A percentile compares a stretch with the other conserved stretches of the same genome.
Evolutionary conservation across 2,888 invertebrate genomes (phyloP).

Genomic region (Hyposoter dolosus): DNA sequence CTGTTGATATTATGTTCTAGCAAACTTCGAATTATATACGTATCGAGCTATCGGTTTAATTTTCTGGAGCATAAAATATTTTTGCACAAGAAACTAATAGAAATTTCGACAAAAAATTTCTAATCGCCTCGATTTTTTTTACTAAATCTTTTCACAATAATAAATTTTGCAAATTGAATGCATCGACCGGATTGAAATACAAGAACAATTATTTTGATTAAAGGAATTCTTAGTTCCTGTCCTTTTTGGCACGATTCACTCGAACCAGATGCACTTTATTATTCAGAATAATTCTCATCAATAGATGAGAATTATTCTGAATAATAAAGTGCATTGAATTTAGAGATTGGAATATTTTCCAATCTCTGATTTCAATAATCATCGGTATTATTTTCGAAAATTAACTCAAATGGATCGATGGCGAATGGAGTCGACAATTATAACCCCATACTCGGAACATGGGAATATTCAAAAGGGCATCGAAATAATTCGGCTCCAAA

Average conservation of each 20-base stretch:
- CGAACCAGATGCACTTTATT: background rate
- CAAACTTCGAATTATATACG: background rate
- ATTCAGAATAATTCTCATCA: background rate
- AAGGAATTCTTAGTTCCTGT: background rate
- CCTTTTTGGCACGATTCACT: background rate
- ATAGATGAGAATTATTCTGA: background rate
- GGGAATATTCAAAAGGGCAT: slow-evolving; percentile 38
- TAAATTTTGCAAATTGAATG: background rate
- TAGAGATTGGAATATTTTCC: too few species aligned
- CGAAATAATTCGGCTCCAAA: slow-evolving; percentile 45
- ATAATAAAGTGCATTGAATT: background rate
- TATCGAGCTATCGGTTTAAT: background rate
- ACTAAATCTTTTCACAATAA: background rate
- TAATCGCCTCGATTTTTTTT: background rate
- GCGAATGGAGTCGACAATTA: background rate
- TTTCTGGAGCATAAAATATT: background rate
- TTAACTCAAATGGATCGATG: background rate
- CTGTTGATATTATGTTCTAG: background rate
- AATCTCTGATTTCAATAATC: background rate
- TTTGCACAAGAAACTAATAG: background rate
- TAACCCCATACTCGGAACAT: slow-evolving; percentile 8
- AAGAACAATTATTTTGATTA: background rate
- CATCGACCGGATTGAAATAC: background rate
- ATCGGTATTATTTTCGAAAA: background rate
- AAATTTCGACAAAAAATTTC: background rate